Base-by-base conservation (phyloP, 2,888 invertebrate species). In the Caenorhabditis zanzibari region DNA sequence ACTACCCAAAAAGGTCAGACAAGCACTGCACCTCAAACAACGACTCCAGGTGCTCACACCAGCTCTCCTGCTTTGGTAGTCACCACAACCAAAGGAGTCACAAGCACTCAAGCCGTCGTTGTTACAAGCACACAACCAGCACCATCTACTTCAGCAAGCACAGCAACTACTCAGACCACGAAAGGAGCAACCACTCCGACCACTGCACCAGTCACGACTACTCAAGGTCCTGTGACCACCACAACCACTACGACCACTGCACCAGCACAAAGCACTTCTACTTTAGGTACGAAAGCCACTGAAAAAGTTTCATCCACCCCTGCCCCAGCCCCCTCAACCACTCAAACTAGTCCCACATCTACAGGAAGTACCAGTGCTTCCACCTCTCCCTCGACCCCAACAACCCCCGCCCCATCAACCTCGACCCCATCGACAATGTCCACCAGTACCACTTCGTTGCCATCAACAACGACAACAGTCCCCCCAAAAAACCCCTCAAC, bases 21-120 rank as follows among this genome's bases (percentile, higher is more conserved):
- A 6, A 38, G 12, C 12, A 2, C 38, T 10, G 9, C 38, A 10
- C 12, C 38, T 12, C 7, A 38, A 38, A 38, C 38, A 2, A 38
- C 61, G 1, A 61, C 61, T 4, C 61, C 14, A 59, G 59, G 61
- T 61, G 28, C 38, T 12, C 38, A 38, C 5, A 38, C 38, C 12
- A 38, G 26, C 6, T 38, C 38, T 9, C 16, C 56, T 19, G 56
- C 56, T 56, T 9, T 26, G 56, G 38, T 38, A 10, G 38, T 12
- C 24, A 64, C 52, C 68, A 56, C 41, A 24, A 69, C 69, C 26
- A 35, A 22, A 9, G 49, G 49, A 49, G 24, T 32, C 28, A 22
- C 49, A 24, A 66, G 35, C 1, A 61, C 61, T 61, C 41, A 61
- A 38, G 9, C 3, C 1, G 4, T 22, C 22, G n/a, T 22, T 4